phyloP scores from a whole-genome alignment of 2,888 invertebrate species.

The Microctonus aethiopoides region DNA sequence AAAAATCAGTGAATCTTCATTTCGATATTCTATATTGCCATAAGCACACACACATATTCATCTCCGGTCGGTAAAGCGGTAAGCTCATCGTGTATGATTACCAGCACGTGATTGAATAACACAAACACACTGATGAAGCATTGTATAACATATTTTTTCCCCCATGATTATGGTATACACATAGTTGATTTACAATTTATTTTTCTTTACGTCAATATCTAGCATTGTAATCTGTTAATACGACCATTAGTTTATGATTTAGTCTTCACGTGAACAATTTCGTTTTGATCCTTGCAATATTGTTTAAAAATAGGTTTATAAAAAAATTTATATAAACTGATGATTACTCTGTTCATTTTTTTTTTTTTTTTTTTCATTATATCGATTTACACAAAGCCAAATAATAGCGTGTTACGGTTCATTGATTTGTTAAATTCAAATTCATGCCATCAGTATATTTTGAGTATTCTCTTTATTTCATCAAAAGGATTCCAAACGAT shows the following conservation, averaged over 20 bases:
- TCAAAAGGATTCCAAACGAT: neutral
- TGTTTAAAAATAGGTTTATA: too few species aligned
- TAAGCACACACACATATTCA: neutral
- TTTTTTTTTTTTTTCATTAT: neutral
- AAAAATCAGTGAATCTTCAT: neutral
- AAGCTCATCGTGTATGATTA: constrained; percentile 7
- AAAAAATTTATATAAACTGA: neutral
- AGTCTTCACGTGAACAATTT: constrained; percentile 7
- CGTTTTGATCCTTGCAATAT: neutral
- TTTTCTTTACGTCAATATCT: neutral
- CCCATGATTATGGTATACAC: neutral
- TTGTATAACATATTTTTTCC: neutral
- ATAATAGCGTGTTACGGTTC: constrained; percentile 3
- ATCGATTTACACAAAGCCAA: constrained; percentile 16
- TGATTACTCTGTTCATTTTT: neutral
- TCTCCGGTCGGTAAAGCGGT: constrained; percentile 27
- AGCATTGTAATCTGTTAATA: neutral
- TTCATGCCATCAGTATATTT: neutral
- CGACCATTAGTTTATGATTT: neutral
- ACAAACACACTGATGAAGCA: constrained; percentile 10
- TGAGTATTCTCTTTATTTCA: neutral
- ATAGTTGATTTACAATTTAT: neutral
- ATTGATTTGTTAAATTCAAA: constrained; percentile 18
- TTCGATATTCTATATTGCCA: constrained; percentile 1
- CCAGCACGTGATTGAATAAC: constrained; percentile 12